Evolutionary conservation across 2,113 vertebrate species (phyloP).

Genomic region (Bubalus kerabau): DNA sequence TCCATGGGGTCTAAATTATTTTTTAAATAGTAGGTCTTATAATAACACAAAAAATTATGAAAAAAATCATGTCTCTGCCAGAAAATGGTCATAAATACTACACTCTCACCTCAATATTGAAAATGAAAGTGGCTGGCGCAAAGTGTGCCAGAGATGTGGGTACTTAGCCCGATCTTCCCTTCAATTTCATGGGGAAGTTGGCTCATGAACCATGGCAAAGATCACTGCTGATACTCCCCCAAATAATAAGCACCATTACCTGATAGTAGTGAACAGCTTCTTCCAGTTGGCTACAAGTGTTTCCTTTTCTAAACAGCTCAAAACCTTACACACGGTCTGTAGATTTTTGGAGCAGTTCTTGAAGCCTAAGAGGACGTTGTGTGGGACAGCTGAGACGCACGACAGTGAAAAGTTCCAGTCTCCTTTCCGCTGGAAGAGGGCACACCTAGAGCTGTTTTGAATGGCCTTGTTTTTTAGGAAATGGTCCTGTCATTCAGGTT

Average conservation of each 20-base stretch:
- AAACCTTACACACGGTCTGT: neutral
- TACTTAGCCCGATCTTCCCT: neutral
- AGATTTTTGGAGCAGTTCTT: neutral
- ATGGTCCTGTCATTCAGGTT: conserved; percentile 3
- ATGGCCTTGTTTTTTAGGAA: conserved; percentile 43
- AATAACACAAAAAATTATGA: neutral
- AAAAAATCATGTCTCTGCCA: neutral
- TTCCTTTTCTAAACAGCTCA: conserved; percentile 46
- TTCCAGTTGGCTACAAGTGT: neutral
- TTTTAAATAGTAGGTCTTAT: neutral
- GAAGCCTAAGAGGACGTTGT: neutral
- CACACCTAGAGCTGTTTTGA: neutral
- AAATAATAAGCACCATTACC: neutral
- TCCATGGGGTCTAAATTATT: neutral
- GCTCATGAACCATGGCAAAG: neutral
- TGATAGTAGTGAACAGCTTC: neutral
- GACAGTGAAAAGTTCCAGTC: neutral
- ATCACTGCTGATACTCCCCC: neutral
- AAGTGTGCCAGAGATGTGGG: neutral
- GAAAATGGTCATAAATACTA: neutral
- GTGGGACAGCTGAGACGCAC: neutral
- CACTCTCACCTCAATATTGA: neutral
- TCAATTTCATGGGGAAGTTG: neutral
- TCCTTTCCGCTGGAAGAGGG: neutral
- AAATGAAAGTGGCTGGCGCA: neutral